phyloP scores from a whole-genome alignment of 2,797 vertebrate species.

The Helostoma temminkii region DNA sequence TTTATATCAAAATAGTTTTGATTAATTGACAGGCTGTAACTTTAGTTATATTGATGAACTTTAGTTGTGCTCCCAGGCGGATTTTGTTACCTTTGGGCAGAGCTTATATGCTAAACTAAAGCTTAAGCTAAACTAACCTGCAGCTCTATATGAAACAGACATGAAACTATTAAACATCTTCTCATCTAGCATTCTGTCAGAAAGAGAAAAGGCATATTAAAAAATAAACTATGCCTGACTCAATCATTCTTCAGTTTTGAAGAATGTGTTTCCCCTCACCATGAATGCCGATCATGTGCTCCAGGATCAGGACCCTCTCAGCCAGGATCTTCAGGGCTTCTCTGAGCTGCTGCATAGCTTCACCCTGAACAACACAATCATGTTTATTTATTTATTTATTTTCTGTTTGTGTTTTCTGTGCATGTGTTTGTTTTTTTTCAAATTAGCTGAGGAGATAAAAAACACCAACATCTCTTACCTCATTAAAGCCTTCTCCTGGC shows the following conservation, averaged over 20 bases:
- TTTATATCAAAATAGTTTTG: not conserved
- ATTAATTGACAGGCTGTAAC: not conserved
- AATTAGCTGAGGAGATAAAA: constrained; percentile 17
- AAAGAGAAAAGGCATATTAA: not conserved
- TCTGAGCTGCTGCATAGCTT: constrained; percentile 92
- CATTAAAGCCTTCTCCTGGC: constrained; percentile 86
- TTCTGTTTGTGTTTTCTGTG: no score
- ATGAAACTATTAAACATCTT: not conserved
- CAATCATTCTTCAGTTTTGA: constrained; percentile 5
- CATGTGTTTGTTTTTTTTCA: no score
- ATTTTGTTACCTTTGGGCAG: not conserved
- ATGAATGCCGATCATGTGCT: constrained; percentile 97
- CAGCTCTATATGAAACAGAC: not conserved
- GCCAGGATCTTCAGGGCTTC: constrained; percentile 98
- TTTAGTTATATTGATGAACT: not conserved
- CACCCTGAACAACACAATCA: constrained; percentile 80
- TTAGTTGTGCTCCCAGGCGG: not conserved
- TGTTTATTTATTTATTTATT: constrained; percentile 3
- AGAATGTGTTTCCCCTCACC: constrained; percentile 84
- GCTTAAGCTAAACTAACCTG: constrained; percentile 27
- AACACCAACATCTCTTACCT: constrained; percentile 78
- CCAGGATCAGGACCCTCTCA: constrained; percentile 95
- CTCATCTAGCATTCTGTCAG: not conserved
- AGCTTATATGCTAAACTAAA: not conserved
- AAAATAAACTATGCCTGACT: no score